These are phyloP conservation scores for Phrynocephalus guinanensis DNA, from an alignment of 2,797 vertebrate species.

Conservation along the genomic window DNA sequence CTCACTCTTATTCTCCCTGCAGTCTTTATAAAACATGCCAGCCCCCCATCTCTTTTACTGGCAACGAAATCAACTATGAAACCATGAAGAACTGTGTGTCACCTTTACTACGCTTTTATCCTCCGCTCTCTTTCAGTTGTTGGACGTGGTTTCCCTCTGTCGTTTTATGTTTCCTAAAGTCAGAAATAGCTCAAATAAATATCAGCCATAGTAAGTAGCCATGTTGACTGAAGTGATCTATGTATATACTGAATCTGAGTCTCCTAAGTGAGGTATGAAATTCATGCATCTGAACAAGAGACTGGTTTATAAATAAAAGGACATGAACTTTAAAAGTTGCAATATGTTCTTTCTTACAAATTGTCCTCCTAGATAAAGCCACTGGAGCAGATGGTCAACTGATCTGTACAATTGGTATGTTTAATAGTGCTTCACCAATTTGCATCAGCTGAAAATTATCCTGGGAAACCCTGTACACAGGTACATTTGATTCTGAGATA, in stretches of 20 bases:
- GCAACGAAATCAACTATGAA: too few relatives aligned
- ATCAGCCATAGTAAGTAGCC: neutral
- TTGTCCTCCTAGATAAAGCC: neutral
- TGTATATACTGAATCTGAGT: neutral
- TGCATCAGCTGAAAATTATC: slow-evolving; percentile 17
- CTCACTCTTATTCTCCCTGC: too few relatives aligned
- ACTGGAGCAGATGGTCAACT: slow-evolving; percentile 28
- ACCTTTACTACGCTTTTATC: neutral
- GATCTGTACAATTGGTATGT: slow-evolving; percentile 23
- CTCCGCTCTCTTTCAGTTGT: neutral
- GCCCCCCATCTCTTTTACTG: too few relatives aligned
- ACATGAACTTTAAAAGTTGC: slow-evolving; percentile 17
- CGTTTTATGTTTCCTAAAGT: slow-evolving; percentile 13
- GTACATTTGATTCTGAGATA: slow-evolving; percentile 20
- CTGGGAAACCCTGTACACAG: slow-evolving; percentile 39
- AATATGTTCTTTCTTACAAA: slow-evolving; percentile 6
- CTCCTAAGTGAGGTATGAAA: neutral
- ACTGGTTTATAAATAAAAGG: slow-evolving; percentile 28
- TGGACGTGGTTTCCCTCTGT: neutral
- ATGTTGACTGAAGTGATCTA: neutral
- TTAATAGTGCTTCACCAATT: neutral
- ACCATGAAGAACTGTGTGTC: too few relatives aligned
- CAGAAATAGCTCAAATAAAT: slow-evolving; percentile 3
- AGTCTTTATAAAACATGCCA: too few relatives aligned
- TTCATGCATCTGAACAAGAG: slow-evolving; percentile 20